Evolutionary conservation across 2,888 invertebrate species (phyloP), one percentile per base, ranked within the genome.

Genomic region (Platypus cylindrus): DNA sequence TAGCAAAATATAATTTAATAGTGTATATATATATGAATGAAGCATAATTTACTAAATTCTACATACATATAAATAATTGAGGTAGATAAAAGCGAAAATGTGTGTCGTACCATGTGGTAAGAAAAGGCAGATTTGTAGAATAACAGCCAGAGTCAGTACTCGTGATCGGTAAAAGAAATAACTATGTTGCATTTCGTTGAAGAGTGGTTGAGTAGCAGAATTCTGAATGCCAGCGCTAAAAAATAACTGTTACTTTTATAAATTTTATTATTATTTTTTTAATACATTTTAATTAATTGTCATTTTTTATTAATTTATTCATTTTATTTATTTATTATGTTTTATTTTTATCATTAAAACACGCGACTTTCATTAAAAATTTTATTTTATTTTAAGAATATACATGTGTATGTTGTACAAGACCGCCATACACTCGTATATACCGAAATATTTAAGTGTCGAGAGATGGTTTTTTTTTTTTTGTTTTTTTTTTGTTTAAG

Each of bases 101-200:
- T n/a, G 17, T 41, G 30, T 27, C 58, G 48, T 63, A 63, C 63
- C 63, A 54, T 61, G 58, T 54, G 63, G 63, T 56, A 63, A 58
- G 54, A 58, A 59, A 53, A 62, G 54, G 57, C 59, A 61, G 60
- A 62, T 57, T 59, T 60, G 58, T 52, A 62, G 59, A 51, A 61
- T 56, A 50, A 62, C 55, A 55, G 60, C 53, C 55, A 61, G 55
- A 53, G 59, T 57, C 55, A 62, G 48, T 46, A 59, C 59, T 55
- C 59, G 52, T 50, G 56, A 56, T 48, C 59, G 57, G 53, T 55
- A 54, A 52, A 59, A 52, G 54, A 56, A 56, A 41, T 45, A 56
- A 58, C 58, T 59, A 56, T 58, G 56, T 56, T 57, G 59, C 59
- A 58, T 59, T 54, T 60, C 59, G 60, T 57, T 51, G 34, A 38